These are phyloP conservation scores for Stictocephala bisonia DNA, from an alignment of 2,888 invertebrate species.

Conservation along the genomic window DNA sequence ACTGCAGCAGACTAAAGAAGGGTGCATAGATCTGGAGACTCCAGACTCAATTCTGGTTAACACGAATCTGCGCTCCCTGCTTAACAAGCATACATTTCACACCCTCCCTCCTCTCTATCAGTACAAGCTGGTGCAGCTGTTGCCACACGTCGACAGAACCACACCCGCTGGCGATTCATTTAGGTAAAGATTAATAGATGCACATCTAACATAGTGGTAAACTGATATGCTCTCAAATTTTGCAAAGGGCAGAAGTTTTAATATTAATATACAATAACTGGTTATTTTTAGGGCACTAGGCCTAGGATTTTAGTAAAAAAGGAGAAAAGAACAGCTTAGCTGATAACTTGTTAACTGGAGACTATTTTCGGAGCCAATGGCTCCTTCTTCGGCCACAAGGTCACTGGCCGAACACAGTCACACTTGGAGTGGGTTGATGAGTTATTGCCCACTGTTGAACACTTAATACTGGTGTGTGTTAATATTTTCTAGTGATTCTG, in stretches of 20 bases:
- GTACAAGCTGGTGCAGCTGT: slow-evolving; percentile 89
- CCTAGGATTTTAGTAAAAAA: too few species aligned
- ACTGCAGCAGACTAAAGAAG: slow-evolving; percentile 91
- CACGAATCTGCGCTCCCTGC: slow-evolving; percentile 87
- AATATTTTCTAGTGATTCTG: too few species aligned
- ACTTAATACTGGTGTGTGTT: too few species aligned
- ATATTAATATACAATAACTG: too few species aligned
- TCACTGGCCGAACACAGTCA: too few species aligned
- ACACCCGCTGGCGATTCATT: slow-evolving; percentile 48
- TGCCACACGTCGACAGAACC: slow-evolving; percentile 89
- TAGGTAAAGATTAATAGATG: slow-evolving; percentile 1
- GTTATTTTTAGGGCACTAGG: too few species aligned
- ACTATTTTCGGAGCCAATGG: too few species aligned
- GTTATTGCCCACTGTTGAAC: too few species aligned
- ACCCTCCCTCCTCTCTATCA: slow-evolving; percentile 89
- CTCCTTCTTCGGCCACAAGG: too few species aligned
- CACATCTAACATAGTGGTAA: not conserved
- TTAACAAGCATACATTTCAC: slow-evolving; percentile 93
- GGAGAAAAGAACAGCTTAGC: too few species aligned
- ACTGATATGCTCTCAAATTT: not conserved
- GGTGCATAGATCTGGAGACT: slow-evolving; percentile 94
- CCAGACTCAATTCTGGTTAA: slow-evolving; percentile 94
- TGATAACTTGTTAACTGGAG: too few species aligned
- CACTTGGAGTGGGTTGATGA: too few species aligned
- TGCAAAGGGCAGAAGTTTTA: slow-evolving; percentile 38